Percentiles rank a stretch among this genome's conserved stretches.
Conservation (phyloP, 2,888 invertebrate genomes). For the Erebia ligea region DNA sequence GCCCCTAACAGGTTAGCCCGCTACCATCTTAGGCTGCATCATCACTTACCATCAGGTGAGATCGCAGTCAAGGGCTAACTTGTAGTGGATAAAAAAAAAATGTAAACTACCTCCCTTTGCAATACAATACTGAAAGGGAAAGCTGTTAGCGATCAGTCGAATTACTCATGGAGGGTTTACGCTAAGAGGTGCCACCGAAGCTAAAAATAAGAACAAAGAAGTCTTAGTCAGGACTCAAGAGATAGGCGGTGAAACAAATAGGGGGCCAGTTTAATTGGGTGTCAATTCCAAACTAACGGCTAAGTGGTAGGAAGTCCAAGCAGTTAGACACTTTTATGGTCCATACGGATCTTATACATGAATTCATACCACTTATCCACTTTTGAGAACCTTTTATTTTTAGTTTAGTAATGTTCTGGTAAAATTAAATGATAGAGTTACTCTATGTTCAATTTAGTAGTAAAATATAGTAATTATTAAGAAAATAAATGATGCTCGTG, state of each 20-base stretch:
- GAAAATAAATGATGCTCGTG: too few relatives aligned
- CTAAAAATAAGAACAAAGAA: background rate
- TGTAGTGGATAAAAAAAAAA: too few relatives aligned
- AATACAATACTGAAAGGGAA: background rate
- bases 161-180: conserved; percentile 1
- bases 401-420: too few relatives aligned
- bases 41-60: too few relatives aligned
- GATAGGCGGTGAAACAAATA: conserved; percentile 30
- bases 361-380: background rate
- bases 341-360: background rate
- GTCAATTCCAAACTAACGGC: conserved; percentile 68
- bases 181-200: background rate
- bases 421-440: too few relatives aligned
- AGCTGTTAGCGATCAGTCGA: background rate
- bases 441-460: too few relatives aligned
- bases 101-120: background rate
- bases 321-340: background rate
- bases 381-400: too few relatives aligned
- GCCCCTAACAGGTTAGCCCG: too few relatives aligned
- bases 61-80: too few relatives aligned
- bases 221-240: background rate
- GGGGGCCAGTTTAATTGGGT: conserved; percentile 61
- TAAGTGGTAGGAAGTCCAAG: conserved; percentile 46
- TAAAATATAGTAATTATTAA: too few relatives aligned
- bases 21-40: too few relatives aligned